Percentiles rank a stretch among this genome's conserved stretches.
These are phyloP conservation scores for Caenorhabditis sinica DNA, from an alignment of 2,888 invertebrate species.

Conservation along the genomic window DNA sequence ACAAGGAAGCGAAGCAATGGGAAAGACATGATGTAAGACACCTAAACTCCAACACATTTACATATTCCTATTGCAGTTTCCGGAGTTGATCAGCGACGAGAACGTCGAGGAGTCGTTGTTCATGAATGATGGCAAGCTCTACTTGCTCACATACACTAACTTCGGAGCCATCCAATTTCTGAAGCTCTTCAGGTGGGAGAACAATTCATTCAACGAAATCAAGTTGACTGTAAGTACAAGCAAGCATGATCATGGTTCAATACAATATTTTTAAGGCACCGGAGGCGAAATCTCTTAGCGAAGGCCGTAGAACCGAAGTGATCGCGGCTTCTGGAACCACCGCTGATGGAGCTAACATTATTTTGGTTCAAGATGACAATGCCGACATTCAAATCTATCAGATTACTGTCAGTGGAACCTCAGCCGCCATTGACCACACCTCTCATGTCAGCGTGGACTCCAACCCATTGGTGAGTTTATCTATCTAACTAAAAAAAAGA, in stretches of 20 bases:
- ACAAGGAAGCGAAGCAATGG: constrained; percentile 59
- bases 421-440: neutral
- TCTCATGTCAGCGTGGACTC: neutral
- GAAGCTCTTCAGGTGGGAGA: constrained; percentile 67
- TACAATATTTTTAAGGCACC: constrained; percentile 30
- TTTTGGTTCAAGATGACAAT: constrained; percentile 37
- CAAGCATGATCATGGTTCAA: neutral
- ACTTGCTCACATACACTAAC: constrained; percentile 62
- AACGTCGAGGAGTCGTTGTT: constrained; percentile 71
- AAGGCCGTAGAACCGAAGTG: constrained; percentile 17
- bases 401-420: constrained; percentile 2
- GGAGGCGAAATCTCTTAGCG: neutral
- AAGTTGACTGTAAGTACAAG: constrained; percentile 55
- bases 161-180: constrained; percentile 65
- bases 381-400: constrained; percentile 7
- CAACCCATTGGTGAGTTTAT: constrained; percentile 31
- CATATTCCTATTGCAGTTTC: constrained; percentile 52
- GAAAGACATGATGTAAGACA: constrained; percentile 61
- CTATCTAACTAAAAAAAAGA: neutral
- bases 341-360: constrained; percentile 18
- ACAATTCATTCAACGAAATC: constrained; percentile 63
- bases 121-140: constrained; percentile 58
- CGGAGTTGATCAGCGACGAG: constrained; percentile 64
- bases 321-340: constrained; percentile 13
- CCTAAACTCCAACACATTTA: neutral